Evolutionary conservation across 2,113 vertebrate genomes (phyloP).

Genomic region (Onychostruthus taczanowskii): DNA sequence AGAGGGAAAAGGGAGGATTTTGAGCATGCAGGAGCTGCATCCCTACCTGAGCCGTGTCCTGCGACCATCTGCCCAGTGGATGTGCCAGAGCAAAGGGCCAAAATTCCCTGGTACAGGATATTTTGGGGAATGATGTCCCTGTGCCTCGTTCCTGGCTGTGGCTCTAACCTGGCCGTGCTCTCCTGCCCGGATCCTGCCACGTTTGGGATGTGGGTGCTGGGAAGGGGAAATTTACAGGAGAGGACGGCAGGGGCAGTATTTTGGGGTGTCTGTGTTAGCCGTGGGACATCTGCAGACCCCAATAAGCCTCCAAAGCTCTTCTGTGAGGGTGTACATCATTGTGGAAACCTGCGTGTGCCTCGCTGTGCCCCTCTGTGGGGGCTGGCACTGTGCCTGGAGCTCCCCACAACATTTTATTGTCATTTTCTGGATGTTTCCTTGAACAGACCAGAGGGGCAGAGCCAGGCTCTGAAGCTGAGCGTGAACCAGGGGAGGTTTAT

Average conservation of each 20-base stretch:
- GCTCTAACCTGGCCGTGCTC: accelerated
- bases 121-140: not conserved
- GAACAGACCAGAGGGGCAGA: accelerated
- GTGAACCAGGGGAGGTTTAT: accelerated
- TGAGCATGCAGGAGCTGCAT: not conserved
- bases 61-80: not conserved
- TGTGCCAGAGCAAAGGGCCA: not conserved
- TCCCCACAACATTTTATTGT: not conserved
- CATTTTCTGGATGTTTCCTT: not conserved
- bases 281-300: not conserved
- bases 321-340: not conserved
- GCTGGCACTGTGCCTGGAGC: not conserved
- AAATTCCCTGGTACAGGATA: accelerated
- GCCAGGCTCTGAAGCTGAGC: not conserved
- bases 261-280: not conserved
- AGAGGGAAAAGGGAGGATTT: not conserved
- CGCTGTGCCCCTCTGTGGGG: not conserved
- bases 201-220: accelerated
- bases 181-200: accelerated
- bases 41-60: slow-evolving; percentile 4
- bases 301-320: not conserved
- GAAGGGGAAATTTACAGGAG: not conserved
- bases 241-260: accelerated
- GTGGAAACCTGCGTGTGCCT: not conserved
- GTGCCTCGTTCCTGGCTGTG: not conserved